These are phyloP conservation scores for Chloroceryle aenea DNA, from an alignment of 2,113 vertebrate genomes.

Conservation along the genomic window DNA sequence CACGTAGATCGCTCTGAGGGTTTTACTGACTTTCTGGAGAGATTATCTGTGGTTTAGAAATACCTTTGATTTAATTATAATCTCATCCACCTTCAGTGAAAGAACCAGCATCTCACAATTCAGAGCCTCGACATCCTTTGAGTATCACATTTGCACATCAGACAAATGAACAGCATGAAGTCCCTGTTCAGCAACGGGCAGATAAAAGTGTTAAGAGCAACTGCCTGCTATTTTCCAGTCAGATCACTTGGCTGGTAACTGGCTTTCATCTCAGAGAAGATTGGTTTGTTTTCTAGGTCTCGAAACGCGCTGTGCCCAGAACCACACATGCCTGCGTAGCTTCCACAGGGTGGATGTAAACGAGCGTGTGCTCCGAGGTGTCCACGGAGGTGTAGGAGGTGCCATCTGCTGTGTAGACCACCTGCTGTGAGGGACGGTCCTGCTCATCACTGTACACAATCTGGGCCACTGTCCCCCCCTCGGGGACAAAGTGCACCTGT, in stretches of 20 bases:
- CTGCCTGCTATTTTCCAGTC: background rate
- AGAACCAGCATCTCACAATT: background rate
- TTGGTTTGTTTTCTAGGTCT: background rate
- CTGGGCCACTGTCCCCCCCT: constrained; percentile 89
- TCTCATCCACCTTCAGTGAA: background rate
- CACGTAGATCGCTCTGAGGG: background rate
- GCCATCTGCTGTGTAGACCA: constrained; percentile 93
- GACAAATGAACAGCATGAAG: background rate
- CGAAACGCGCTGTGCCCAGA: background rate
- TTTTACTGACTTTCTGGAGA: background rate
- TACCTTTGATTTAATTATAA: background rate
- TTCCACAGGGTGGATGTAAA: constrained; percentile 97
- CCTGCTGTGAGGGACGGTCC: constrained; percentile 87
- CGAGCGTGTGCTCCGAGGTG: constrained; percentile 92
- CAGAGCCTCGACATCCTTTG: background rate
- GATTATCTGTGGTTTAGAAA: background rate
- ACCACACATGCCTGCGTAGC: constrained; percentile 86
- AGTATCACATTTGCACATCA: constrained; percentile 19
- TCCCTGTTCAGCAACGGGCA: background rate
- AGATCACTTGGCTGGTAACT: background rate
- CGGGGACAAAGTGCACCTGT: constrained; percentile 93
- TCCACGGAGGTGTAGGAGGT: constrained; percentile 95
- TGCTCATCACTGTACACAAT: constrained; percentile 95
- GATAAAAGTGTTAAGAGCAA: background rate
- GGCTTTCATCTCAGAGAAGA: background rate